Conservation (phyloP, 2,113 vertebrate genomes). For the Spermophilus dauricus region DNA sequence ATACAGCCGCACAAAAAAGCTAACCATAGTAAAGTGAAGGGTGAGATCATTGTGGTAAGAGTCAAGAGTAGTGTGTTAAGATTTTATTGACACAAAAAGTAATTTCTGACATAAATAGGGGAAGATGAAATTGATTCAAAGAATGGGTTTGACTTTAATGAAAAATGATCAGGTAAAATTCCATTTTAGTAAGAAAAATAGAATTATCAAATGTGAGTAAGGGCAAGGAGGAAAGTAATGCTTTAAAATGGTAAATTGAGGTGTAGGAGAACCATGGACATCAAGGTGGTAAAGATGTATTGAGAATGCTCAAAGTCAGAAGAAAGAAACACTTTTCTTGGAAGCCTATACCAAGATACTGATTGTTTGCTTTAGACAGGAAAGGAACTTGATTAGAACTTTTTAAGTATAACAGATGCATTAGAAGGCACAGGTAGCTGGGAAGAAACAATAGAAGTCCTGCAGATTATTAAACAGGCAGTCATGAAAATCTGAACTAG, state of each 20-base stretch:
- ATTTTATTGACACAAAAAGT: background rate
- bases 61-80: background rate
- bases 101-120: background rate
- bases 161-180: background rate
- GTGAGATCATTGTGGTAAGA: background rate
- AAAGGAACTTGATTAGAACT: background rate
- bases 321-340: background rate
- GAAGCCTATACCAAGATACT: background rate
- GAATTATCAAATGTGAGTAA: background rate
- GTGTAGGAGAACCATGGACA: background rate
- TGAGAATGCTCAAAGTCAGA: background rate
- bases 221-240: background rate
- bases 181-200: background rate
- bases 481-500: background rate
- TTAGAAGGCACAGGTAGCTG: background rate
- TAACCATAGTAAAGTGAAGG: background rate
- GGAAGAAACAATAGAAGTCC: background rate
- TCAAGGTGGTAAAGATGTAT: background rate
- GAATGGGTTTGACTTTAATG: background rate
- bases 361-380: no score
- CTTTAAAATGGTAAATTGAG: background rate
- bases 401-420: background rate
- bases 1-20: background rate
- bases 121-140: background rate
- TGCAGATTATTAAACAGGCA: background rate